A percentile compares a stretch with the other conserved stretches of the same genome.
These are phyloP conservation scores for Orthosia incerta DNA, from an alignment of 2,888 invertebrate species.

Conservation along the genomic window DNA sequence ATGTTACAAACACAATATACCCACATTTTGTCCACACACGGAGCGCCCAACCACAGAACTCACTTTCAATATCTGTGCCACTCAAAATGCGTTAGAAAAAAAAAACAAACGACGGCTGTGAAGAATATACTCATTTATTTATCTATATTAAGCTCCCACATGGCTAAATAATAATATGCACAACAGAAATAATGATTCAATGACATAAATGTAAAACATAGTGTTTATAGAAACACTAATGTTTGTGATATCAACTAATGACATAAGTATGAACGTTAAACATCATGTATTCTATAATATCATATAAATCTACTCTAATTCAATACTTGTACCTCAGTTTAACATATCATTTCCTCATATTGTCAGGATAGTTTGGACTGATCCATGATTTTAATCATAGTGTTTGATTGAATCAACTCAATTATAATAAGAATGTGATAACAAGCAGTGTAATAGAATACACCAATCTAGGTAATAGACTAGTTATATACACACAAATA, in stretches of 20 bases:
- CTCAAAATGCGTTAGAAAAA: slow-evolving; percentile 76
- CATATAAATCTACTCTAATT: slow-evolving; percentile 74
- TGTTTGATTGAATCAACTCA: slow-evolving; percentile 74
- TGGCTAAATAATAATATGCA: slow-evolving; percentile 78
- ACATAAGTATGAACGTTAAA: slow-evolving; percentile 70
- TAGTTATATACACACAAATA: slow-evolving; percentile 76
- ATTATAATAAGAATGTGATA: slow-evolving; percentile 64
- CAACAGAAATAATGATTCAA: slow-evolving; percentile 73
- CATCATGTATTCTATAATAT: slow-evolving; percentile 71
- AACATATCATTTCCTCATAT: slow-evolving; percentile 78
- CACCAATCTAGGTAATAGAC: slow-evolving; percentile 73
- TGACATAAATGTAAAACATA: slow-evolving; percentile 64
- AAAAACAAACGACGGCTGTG: slow-evolving; percentile 87
- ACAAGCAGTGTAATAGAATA: slow-evolving; percentile 72
- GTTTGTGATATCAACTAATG: slow-evolving; percentile 66
- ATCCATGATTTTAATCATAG: slow-evolving; percentile 69
- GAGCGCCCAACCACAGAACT: slow-evolving; percentile 55
- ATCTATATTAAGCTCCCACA: slow-evolving; percentile 81
- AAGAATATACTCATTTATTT: slow-evolving; percentile 89
- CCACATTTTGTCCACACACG: slow-evolving; percentile 63
- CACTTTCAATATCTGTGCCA: slow-evolving; percentile 63
- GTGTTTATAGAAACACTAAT: slow-evolving; percentile 60
- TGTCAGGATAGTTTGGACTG: slow-evolving; percentile 76
- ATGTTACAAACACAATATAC: slow-evolving; percentile 60
- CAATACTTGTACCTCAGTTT: slow-evolving; percentile 81